Evolutionary conservation across 2,113 vertebrate genomes (phyloP), one percentile per base, ranked within the genome.

Genomic region (Ochotona curzoniae): DNA sequence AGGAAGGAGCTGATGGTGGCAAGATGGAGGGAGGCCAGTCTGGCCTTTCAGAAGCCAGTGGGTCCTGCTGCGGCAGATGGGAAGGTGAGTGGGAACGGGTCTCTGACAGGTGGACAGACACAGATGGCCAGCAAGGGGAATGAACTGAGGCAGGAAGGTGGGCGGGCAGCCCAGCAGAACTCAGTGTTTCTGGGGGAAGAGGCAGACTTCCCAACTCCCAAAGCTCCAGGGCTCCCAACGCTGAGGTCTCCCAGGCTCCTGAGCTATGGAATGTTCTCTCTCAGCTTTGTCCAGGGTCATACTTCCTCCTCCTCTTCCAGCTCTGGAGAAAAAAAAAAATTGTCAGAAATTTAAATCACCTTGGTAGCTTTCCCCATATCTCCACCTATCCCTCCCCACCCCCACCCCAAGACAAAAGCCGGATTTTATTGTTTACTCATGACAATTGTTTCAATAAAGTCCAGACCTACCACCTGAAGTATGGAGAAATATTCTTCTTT

Each of bases 1-100:
- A 98, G 87, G 94, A 95, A 96, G 92, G 47, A 91, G 96, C 30
- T 32, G 86, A 94, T 86, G 94, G 93, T 74, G 71, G 87, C 12
- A 54, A 81, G 87, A 95, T 67, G 38, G 76, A 95, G 71, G 38
- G 76, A 67, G 74, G 84, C 51, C 32, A 12, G 81, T 28, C 25
- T 7, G 69, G 38, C 78, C 89, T 87, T 84, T 20, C 10, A 13
- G 85, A 70, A 49, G 15, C 54, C 95, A 44, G 80, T 35, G 70
- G 61, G 64, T 64, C 89, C 89, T 66, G 44, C 61, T 80, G 88
- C 67, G 7, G 67, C 93, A 80, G 60, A 38, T 51, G 95, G 83
- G 94, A 4, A 93, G 94, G 94, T 91, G 10, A 2, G 93, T 87
- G 38, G 57, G 93, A 96, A 91, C 93, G 91, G 86, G 81, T 67